Evolutionary conservation across 2,888 invertebrate species (phyloP), one percentile per base, ranked within the genome.

Genomic region (Phaonia tiefii): DNA sequence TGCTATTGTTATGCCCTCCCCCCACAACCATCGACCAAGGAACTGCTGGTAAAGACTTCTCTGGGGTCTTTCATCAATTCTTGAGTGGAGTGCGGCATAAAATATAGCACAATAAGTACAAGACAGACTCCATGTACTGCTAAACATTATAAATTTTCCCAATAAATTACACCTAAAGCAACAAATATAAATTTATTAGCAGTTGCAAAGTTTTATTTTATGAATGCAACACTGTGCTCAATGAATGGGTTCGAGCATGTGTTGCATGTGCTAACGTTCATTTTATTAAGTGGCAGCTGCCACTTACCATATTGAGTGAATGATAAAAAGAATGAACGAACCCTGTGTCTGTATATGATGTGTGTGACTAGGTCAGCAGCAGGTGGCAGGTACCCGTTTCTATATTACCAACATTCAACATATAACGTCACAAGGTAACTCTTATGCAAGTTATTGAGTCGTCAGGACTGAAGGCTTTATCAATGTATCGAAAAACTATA

Each of bases 401-500:
- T n/a, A 58, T 54, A 49, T 17, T 20, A 60, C 54, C 37, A n/a
- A n/a, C 31, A 56, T 11, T 39, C 4, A 42, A 31, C 37, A 51
- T 20, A 37, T 42, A n/a, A n/a, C n/a, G n/a, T n/a, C n/a, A 37
- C 8, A 31, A 8, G 31, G 31, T 5, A 31, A 3, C 31, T 58
- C 46, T 69, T 56, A 56, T 46, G 13, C 26, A 69, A 22, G 20
- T 31, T 11, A 42, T 54, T 69, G 69, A 69, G 39, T 54, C 42
- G 54, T 54, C 69, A 51, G n/a, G 31, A 70, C 74, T 60, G 76
- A 79, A 78, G 83, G 84, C 86, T 86, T 86, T 86, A 86, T 86
- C 86, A 87, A 86, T 86, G 86, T 85, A 86, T 87, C 86, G 87
- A 86, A 87, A 87, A 87, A 86, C 83, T 87, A 86, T 85, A 84